Base-by-base conservation (phyloP, 2,797 vertebrate genomes). In the Coendou prehensilis region DNA sequence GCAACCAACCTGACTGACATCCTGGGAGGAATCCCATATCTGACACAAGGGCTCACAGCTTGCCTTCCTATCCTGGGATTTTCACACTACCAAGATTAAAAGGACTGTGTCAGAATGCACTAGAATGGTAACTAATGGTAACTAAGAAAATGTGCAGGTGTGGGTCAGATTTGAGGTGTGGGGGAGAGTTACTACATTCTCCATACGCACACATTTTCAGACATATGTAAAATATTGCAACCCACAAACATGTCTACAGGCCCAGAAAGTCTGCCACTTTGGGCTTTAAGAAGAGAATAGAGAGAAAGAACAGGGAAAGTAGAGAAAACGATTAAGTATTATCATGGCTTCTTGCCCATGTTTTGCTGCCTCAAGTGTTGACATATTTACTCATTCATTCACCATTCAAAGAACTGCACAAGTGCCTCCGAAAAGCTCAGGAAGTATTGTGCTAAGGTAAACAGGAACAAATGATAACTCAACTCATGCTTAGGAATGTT, bases 241-340 rank as follows among this genome's bases (percentile, higher is more conserved):
- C 54, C 57, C 87, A 89, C 67, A 87, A 59, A 50, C 13, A 11
- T 54, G 41, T 80, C 30, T 61, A 45, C 10, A 18, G 30, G 37
- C 79, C 56, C 81, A 90, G 85, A 85, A 89, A 87, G 82, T 52
- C 47, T 92, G 59, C 63, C 69, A 69, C 79, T 78, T 47, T 15
- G 18, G n/a, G 15, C 41, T 47, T 73, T 82, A 93, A 67, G 76
- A 63, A 87, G 33, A 86, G 52, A 69, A 11, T 20, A 13, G n/a
- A 83, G 5, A 59, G 69, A 2, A 87, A 84, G 57, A 78, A 41
- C 33, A 73, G 22, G 18, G 54, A 88, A 90, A 78, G 37, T 41
- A 57, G 63, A 23, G 57, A 13, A 80, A 61, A 41, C 28, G 54
- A 56, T 71, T 15, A 9, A 78, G 28, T 69, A 9, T 61, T 81